A percentile compares a stretch with the other conserved stretches of the same genome.
Conservation (phyloP, 2,113 vertebrate genomes). For the Gallinago paraguaiae region DNA sequence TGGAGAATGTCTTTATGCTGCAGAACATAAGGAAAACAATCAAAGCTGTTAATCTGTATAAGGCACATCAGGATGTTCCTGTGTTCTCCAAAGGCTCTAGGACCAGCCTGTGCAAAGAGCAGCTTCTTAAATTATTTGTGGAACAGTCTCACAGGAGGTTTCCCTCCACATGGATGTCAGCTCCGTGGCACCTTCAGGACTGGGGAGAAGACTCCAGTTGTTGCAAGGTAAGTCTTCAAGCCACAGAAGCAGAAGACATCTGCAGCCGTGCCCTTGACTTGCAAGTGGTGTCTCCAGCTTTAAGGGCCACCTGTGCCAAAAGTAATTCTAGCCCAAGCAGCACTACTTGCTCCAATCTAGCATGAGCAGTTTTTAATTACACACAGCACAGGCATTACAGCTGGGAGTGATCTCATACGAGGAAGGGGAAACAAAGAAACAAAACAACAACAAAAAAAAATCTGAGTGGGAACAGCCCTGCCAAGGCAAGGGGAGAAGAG, state of each 20-base stretch:
- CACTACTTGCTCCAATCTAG: neutral
- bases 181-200: accelerated
- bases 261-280: neutral
- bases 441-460: neutral
- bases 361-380: neutral
- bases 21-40: neutral
- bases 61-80: accelerated
- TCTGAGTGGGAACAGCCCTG: neutral
- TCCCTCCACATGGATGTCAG: neutral
- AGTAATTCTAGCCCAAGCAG: neutral
- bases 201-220: neutral
- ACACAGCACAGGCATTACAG: neutral
- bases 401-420: neutral
- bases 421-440: neutral
- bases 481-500: neutral
- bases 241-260: neutral
- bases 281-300: neutral
- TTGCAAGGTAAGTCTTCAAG: neutral
- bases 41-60: neutral
- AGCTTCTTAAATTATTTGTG: neutral
- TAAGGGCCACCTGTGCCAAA: neutral
- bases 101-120: too few relatives aligned
- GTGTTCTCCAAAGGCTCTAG: neutral
- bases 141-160: neutral
- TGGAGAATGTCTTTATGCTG: neutral